These are phyloP conservation scores for Nipponia nippon DNA, from an alignment of 2,113 vertebrate species.

Conservation along the genomic window DNA sequence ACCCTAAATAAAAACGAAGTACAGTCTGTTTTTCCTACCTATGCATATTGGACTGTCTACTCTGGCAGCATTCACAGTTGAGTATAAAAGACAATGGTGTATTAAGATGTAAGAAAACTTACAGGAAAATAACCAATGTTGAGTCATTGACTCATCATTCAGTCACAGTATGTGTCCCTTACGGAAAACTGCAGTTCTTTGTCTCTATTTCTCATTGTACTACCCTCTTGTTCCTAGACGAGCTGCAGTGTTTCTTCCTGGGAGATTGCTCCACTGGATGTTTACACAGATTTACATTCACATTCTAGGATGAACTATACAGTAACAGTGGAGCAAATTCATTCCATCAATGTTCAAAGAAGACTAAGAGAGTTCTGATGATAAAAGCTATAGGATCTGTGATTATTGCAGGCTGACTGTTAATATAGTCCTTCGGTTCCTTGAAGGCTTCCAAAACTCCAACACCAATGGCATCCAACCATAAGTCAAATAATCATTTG, in stretches of 20 bases:
- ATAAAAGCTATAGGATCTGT: background rate
- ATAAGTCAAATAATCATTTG: background rate
- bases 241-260: background rate
- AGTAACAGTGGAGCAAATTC: background rate
- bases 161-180: background rate
- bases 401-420: background rate
- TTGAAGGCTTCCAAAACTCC: background rate
- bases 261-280: background rate
- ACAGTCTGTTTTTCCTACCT: background rate
- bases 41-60: background rate
- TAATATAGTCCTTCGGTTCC: background rate
- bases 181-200: background rate
- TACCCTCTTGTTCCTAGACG: background rate
- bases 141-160: background rate
- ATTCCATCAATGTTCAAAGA: background rate
- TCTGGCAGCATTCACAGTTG: background rate
- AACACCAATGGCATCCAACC: background rate
- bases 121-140: background rate
- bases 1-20: background rate
- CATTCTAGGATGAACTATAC: background rate
- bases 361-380: background rate
- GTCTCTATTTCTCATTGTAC: background rate
- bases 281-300: background rate
- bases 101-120: background rate
- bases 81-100: background rate